These are phyloP conservation scores for Oxyteleia sp. DNA, from an alignment of 2,888 invertebrate genomes.

Conservation along the genomic window DNA sequence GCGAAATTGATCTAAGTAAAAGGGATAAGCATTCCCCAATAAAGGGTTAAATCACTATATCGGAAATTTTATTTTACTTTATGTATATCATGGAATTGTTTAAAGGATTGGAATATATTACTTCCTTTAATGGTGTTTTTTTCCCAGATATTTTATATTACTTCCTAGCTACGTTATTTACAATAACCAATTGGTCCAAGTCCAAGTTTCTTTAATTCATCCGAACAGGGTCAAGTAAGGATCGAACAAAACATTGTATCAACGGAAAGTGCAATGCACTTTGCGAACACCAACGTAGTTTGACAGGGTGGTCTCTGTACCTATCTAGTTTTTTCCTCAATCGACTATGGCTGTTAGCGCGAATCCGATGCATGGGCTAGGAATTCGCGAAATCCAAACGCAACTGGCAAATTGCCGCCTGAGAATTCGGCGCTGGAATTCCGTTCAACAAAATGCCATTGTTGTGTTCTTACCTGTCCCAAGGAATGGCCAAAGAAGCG, in stretches of 20 bases:
- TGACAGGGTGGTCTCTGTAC: slow-evolving; percentile 81
- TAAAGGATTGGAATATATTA: no score
- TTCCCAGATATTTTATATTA: no score
- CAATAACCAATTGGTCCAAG: no score
- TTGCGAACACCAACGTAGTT: slow-evolving; percentile 75
- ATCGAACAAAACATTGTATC: not conserved
- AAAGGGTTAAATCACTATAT: no score
- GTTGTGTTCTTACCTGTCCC: slow-evolving; percentile 84
- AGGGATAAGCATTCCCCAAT: no score
- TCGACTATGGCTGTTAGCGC: slow-evolving; percentile 79
- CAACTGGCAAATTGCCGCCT: slow-evolving; percentile 85
- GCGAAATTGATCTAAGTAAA: no score
- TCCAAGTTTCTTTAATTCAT: no score
- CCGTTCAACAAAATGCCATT: slow-evolving; percentile 84
- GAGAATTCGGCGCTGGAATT: slow-evolving; percentile 84
- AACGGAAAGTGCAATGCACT: slow-evolving; percentile 30
- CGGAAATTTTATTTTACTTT: no score
- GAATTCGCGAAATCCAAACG: slow-evolving; percentile 85
- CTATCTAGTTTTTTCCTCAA: slow-evolving; percentile 80
- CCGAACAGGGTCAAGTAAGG: not conserved
- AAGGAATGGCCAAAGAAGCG: slow-evolving; percentile 80
- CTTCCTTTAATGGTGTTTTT: no score
- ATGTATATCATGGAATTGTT: no score
- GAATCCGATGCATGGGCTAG: slow-evolving; percentile 82
- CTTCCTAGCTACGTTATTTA: no score